phyloP scores from a whole-genome alignment of 2,888 invertebrate species.

The Dolichopus griseipennis region DNA sequence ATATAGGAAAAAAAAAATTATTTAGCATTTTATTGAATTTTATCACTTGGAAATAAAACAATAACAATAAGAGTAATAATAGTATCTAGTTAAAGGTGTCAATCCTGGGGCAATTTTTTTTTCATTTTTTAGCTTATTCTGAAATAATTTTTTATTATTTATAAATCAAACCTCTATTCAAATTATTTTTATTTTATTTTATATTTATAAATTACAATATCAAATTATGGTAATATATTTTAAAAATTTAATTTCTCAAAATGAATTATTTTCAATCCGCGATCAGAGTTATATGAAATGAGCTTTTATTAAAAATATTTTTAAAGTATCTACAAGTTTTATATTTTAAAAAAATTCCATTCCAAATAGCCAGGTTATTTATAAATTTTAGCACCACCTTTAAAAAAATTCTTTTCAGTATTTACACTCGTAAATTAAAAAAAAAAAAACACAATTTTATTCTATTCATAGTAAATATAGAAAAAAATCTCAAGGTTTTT shows the following conservation, averaged over 20 bases:
- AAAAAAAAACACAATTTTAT: too few relatives aligned
- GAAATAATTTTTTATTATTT: not conserved
- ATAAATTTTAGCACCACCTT: too few relatives aligned
- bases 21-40: not conserved
- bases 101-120: not conserved
- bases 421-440: too few relatives aligned
- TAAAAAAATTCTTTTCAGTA: too few relatives aligned
- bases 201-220: too few relatives aligned
- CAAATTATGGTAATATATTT: too few relatives aligned
- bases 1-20: not conserved
- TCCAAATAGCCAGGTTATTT: too few relatives aligned
- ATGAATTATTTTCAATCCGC: too few relatives aligned
- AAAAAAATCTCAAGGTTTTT: not conserved
- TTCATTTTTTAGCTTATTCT: not conserved
- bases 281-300: too few relatives aligned
- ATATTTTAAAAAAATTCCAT: too few relatives aligned
- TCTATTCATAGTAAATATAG: not conserved
- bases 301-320: too few relatives aligned
- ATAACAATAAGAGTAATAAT: not conserved
- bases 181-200: not conserved
- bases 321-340: too few relatives aligned
- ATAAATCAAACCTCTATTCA: not conserved
- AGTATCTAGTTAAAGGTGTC: not conserved
- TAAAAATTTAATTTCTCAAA: not conserved
- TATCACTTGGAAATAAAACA: not conserved